A percentile compares a stretch with the other conserved stretches of the same genome.
These are phyloP conservation scores for Chelonus insularis DNA, from an alignment of 1,140 invertebrate genomes.

Conservation along the genomic window DNA sequence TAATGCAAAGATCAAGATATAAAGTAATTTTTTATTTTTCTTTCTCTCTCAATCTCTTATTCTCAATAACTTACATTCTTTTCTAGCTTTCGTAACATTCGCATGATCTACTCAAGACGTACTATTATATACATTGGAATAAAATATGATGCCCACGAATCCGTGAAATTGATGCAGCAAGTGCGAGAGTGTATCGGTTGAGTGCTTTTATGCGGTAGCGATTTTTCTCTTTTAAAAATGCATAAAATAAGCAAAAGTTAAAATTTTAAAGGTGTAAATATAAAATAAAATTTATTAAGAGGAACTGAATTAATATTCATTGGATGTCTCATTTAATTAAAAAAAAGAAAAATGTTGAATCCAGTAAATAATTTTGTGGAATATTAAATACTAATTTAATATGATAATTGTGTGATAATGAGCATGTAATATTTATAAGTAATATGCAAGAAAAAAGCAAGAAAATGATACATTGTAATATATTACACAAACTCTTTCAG, in stretches of 20 bases:
- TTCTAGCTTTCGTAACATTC: background rate
- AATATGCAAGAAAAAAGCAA: too few species aligned
- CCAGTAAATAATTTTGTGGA: too few species aligned
- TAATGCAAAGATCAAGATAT: background rate
- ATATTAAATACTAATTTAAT: too few species aligned
- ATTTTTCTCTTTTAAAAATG: background rate
- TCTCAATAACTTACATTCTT: background rate
- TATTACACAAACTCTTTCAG: too few species aligned
- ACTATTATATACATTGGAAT: background rate
- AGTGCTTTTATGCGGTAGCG: background rate
- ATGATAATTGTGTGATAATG: too few species aligned
- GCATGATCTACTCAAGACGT: background rate
- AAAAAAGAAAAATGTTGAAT: too few species aligned
- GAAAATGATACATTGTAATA: too few species aligned
- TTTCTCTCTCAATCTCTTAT: background rate
- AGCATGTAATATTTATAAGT: too few species aligned
- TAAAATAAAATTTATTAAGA: too few species aligned
- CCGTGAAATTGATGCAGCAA: conserved; percentile 18
- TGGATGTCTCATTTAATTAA: too few species aligned
- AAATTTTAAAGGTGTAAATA: too few species aligned
- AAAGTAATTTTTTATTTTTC: background rate
- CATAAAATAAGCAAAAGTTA: background rate
- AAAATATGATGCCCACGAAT: background rate
- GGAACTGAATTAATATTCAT: too few species aligned
- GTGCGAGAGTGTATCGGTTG: conserved; percentile 8